These are phyloP conservation scores for Theodoxus fluviatilis DNA, from an alignment of 2,888 invertebrate genomes.

Conservation along the genomic window DNA sequence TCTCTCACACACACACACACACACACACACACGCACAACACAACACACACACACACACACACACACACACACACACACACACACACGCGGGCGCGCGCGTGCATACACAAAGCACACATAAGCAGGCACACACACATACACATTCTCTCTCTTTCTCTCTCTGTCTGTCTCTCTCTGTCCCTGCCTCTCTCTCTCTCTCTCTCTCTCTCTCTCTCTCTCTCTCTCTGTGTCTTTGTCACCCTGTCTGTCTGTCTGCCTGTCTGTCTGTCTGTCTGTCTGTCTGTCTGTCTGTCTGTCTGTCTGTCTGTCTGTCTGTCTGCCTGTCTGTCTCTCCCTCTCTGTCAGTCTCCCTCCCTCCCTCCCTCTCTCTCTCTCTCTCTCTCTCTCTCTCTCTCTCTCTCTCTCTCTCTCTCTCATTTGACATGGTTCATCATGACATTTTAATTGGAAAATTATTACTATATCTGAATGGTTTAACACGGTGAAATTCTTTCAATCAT, in stretches of 20 bases:
- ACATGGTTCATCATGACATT: too few relatives aligned
- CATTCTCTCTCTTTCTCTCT: not conserved
- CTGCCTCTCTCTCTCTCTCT: conserved; percentile 6
- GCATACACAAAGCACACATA: not conserved
- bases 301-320: not conserved
- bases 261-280: not conserved
- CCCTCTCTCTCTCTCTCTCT: not conserved
- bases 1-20: conserved; percentile 18
- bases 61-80: conserved; percentile 10
- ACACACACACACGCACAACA: conserved; percentile 17
- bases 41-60: conserved; percentile 15
- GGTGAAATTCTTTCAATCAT: too few relatives aligned
- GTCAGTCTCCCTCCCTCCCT: not conserved
- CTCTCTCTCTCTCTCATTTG: not conserved
- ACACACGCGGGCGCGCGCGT: not conserved
- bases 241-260: not conserved
- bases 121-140: not conserved
- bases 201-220: not conserved
- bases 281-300: not conserved
- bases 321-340: not conserved
- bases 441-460: too few relatives aligned
- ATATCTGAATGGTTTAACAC: too few relatives aligned
- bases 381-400: not conserved
- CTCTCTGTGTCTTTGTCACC: not conserved
- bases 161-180: not conserved